Evolutionary conservation across 2,888 invertebrate species (phyloP).

Genomic region (Diplolepis rosae): DNA sequence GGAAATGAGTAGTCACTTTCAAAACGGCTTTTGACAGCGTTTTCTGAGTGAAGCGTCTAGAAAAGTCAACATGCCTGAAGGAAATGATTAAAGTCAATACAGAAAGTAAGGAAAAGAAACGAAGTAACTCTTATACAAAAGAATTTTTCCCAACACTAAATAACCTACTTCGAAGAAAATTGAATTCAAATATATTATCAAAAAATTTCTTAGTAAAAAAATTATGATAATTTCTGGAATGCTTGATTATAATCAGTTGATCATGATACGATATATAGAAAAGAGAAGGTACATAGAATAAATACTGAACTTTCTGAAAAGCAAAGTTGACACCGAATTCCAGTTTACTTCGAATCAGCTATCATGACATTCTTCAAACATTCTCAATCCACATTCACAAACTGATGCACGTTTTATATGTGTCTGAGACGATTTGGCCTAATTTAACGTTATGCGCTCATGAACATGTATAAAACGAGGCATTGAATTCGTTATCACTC

Average conservation of each 20-base stretch:
- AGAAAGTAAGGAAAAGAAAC: slow-evolving; percentile 1
- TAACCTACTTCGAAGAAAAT: neutral
- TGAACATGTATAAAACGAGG: slow-evolving; percentile 18
- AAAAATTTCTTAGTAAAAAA: neutral
- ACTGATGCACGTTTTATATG: slow-evolving; percentile 2
- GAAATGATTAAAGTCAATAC: neutral
- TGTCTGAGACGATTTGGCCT: slow-evolving; percentile 24
- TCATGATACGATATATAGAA: neutral
- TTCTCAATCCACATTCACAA: neutral
- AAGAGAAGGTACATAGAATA: neutral
- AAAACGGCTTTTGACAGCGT: neutral
- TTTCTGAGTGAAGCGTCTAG: neutral
- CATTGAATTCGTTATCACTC: slow-evolving; percentile 27
- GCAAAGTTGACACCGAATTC: neutral
- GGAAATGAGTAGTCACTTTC: neutral
- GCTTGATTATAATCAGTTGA: neutral
- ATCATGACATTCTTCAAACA: neutral
- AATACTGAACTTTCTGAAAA: neutral
- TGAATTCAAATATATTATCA: neutral
- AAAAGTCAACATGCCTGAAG: neutral
- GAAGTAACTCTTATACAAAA: neutral
- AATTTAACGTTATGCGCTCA: slow-evolving; percentile 18
- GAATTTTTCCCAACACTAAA: neutral
- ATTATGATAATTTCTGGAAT: neutral
- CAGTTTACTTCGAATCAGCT: neutral